Base-by-base conservation (phyloP, 2,888 invertebrate species). In the Ceramica pisi region DNA sequence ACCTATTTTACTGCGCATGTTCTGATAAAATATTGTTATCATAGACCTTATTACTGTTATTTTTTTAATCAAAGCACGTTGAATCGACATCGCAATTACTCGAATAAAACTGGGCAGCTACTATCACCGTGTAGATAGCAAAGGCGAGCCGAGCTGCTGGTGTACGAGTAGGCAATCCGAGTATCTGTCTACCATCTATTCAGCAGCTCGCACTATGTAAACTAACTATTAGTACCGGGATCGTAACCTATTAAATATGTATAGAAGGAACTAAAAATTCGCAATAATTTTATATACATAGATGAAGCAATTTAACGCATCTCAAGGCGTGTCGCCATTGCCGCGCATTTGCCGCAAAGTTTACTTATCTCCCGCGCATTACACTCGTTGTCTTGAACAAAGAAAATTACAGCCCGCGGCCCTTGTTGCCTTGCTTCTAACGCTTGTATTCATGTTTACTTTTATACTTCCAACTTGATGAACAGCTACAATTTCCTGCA, bases 401-500 rank as follows among this genome's bases (percentile, higher is more conserved):
- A 89, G 84, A 86, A 89, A 88, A 89, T 89, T 86, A 89, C 86
- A 82, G 80, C 82, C 63, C n/a, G 63, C 38, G 55, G 78, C 75
- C 75, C 80, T 78, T 66, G 59, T 72, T 66, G 71, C 78, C 82
- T 67, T 66, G 70, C 76, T 83, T 66, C 69, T 67, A 75, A 74
- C 74, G 75, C 78, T 80, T 78, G 69, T 84, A 71, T 81, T 81
- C 79, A 80, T 86, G 71, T 87, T 89, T 79, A 76, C 88, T 82
- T 84, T 80, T 78, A 71, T 80, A 66, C 57, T 78, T 62, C 53
- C 53, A 67, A 71, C 64, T 70, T 80, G 62, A 71, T 68, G 50
- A 80, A 55, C 59, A 59, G 61, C 57, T 55, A 63, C 31, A 80
- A 72, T 69, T 84, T 69, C 70, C 60, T 62, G 3, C 7, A 66